Evolutionary conservation across 2,888 invertebrate genomes (phyloP), one percentile per base, ranked within the genome.

Genomic region (Zeuzera pyrina): DNA sequence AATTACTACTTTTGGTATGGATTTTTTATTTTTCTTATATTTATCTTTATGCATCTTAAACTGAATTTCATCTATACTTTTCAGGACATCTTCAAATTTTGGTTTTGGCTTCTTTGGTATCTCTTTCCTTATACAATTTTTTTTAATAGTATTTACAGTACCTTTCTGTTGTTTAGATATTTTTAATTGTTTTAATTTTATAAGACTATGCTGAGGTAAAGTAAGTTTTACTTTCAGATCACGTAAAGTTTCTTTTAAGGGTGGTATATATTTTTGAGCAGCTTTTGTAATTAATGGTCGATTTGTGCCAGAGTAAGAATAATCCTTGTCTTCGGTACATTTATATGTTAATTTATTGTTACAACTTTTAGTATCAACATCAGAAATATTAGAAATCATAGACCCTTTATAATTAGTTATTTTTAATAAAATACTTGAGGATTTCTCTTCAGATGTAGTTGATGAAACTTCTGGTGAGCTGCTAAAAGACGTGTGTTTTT

Each of bases 211-310:
- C 46, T 70, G 64, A 30, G 84, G 79, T 49, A 84, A 62, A 24
- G 72, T 57, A 14, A 84, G 59, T 57, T 83, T 71, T 22, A 83
- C 67, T 64, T 79, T 84, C 19, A 84, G 59, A 47, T 83, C 72
- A 27, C 56, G 54, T 31, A 71, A 58, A 12, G 65, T 54, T 47
- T 74, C 73, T 55, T 66, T 72, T 39, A 77, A 42, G 3, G 84
- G 84, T 31, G 84, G 84, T 52, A 84, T 84, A 49, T 84, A 84
- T 61, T 84, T 84, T 58, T 83, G 77, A 32, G 84, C 84, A 31
- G 69, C 84, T 58, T 84, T 84, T 21, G 84, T 84, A 29, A 84
- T 56, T 37, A 84, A 57, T 15, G 74, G 77, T 37, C 74, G 54
- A 42, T 56, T 51, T 19, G 52, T 46, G 29, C 57, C 35, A 35